These are phyloP conservation scores for Quadroppia sp. DNA, from an alignment of 2,888 invertebrate species.

Conservation along the genomic window DNA sequence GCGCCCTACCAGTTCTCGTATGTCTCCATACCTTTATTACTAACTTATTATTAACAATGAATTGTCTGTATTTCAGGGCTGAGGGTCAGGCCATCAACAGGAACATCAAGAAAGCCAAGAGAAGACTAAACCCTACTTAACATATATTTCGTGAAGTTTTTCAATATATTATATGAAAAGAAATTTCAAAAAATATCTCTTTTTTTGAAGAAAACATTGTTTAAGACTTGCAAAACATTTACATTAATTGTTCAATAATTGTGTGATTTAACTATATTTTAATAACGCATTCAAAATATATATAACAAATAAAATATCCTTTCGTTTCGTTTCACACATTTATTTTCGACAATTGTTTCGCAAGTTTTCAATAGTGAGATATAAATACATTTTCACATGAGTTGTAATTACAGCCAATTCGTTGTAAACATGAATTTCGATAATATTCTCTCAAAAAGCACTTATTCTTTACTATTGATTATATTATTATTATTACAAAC, in stretches of 20 bases:
- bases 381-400: not conserved
- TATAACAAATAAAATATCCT: not conserved
- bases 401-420: not conserved
- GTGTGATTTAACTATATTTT: slow-evolving; percentile 1
- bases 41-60: not conserved
- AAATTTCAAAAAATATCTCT: not conserved
- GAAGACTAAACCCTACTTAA: slow-evolving; percentile 23
- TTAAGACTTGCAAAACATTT: not conserved
- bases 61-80: too few species aligned
- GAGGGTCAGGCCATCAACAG: not conserved
- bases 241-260: not conserved
- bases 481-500: not conserved
- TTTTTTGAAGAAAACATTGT: not conserved
- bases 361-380: not conserved
- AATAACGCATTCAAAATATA: not conserved
- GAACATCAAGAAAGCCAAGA: slow-evolving; percentile 13
- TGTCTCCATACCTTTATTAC: not conserved
- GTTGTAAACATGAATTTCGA: not conserved
- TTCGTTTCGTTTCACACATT: not conserved
- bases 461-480: not conserved
- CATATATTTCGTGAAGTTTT: not conserved
- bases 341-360: not conserved
- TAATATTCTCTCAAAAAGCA: not conserved
- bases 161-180: too few species aligned
- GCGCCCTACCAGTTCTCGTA: slow-evolving; percentile 16